These are phyloP conservation scores for Drosophila austrosaltans DNA, from an alignment of 2,888 invertebrate genomes.

Conservation along the genomic window DNA sequence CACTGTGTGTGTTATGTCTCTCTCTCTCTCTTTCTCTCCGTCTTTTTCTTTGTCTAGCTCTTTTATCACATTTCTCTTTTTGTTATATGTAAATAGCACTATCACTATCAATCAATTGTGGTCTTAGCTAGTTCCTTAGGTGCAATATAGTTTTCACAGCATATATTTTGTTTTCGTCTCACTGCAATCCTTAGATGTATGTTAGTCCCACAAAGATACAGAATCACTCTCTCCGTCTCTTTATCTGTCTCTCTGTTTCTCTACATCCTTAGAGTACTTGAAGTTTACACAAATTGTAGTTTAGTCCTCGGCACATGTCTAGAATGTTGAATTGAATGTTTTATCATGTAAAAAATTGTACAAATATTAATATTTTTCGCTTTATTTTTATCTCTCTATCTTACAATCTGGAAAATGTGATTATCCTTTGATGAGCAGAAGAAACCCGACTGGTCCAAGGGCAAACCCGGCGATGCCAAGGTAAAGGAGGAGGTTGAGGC, in stretches of 20 bases:
- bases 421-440: constrained; percentile 86
- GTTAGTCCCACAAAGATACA: too few relatives aligned
- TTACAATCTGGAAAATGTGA: constrained; percentile 16
- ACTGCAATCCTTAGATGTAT: not conserved
- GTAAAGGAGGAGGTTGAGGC: constrained; percentile 92
- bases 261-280: constrained; percentile 6
- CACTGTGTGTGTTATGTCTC: constrained; percentile 19
- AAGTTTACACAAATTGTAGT: constrained; percentile 10
- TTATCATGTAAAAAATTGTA: not conserved
- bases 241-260: constrained; percentile 7
- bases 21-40: not conserved
- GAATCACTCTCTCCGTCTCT: not conserved
- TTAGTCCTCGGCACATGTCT: constrained; percentile 13
- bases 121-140: not conserved
- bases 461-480: constrained; percentile 93
- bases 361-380: constrained; percentile 28
- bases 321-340: constrained; percentile 12
- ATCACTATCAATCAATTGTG: not conserved
- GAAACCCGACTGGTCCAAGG: constrained; percentile 97
- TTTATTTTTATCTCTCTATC: constrained; percentile 38
- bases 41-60: not conserved
- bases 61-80: too few relatives aligned
- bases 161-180: not conserved
- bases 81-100: constrained; percentile 9
- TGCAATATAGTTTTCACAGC: not conserved